Evolutionary conservation across 2,797 vertebrate genomes (phyloP).

Genomic region (Sebastes matsubarae): DNA sequence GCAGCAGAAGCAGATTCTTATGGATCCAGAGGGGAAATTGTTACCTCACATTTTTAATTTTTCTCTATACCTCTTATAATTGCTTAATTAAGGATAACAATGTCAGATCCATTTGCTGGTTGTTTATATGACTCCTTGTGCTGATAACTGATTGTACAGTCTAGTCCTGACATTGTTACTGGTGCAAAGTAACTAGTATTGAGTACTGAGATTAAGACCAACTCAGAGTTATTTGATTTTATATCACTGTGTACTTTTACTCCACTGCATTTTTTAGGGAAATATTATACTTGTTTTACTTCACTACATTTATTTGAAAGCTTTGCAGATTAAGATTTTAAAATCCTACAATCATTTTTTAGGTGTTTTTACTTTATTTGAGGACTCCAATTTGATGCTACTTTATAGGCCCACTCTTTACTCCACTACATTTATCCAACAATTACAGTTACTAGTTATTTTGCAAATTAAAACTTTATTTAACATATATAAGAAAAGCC

Average conservation of each 20-base stretch:
- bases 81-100: conserved; percentile 6
- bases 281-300: neutral
- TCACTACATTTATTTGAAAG: neutral
- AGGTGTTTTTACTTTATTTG: neutral
- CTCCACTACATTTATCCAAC: neutral
- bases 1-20: conserved; percentile 9
- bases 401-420: neutral
- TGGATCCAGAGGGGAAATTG: conserved; percentile 11
- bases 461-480: neutral
- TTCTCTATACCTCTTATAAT: neutral
- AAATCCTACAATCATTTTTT: neutral
- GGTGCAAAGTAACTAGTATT: neutral
- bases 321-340: neutral
- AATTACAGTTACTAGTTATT: neutral
- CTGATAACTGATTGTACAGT: neutral
- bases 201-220: neutral
- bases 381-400: neutral
- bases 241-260: neutral
- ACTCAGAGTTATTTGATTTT: neutral
- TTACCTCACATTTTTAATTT: conserved; percentile 5
- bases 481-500: neutral
- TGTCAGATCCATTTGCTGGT: neutral
- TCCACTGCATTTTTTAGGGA: neutral
- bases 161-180: neutral
- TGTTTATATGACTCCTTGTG: neutral